These are phyloP conservation scores for Crax fasciolata DNA, from an alignment of 2,797 vertebrate genomes.

Conservation along the genomic window DNA sequence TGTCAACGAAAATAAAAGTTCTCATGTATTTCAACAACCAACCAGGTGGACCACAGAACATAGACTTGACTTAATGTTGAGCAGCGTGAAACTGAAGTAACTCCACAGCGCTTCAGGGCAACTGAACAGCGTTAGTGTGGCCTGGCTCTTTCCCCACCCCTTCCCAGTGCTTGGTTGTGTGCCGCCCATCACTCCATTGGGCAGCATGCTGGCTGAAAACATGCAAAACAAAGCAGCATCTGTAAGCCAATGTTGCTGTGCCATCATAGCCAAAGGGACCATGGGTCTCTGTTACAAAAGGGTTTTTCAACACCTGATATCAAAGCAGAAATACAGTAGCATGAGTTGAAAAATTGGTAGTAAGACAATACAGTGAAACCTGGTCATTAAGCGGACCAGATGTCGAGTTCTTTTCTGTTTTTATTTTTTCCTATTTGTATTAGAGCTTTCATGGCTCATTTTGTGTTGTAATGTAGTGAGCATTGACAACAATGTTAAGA, in stretches of 20 bases:
- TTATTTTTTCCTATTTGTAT: not conserved
- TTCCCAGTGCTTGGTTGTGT: not conserved
- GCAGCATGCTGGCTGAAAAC: not conserved
- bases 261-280: rapidly evolving
- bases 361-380: not conserved
- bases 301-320: not conserved
- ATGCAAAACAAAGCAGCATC: rapidly evolving
- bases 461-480: not conserved
- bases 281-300: rapidly evolving
- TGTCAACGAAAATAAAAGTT: not conserved
- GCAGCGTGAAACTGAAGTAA: rapidly evolving
- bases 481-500: not conserved
- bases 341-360: not conserved
- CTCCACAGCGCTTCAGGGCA: not conserved
- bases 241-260: rapidly evolving
- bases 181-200: not conserved
- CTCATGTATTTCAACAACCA: rapidly evolving
- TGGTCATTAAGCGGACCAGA: not conserved
- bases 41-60: rapidly evolving
- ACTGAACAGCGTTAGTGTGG: rapidly evolving
- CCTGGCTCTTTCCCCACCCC: too few species aligned
- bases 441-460: not conserved
- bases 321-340: not conserved
- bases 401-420: not conserved
- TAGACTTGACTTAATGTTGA: rapidly evolving